A percentile compares a stretch with the other conserved stretches of the same genome.
Conservation (phyloP, 2,113 vertebrate species). For the Choloepus hoffmanni region DNA sequence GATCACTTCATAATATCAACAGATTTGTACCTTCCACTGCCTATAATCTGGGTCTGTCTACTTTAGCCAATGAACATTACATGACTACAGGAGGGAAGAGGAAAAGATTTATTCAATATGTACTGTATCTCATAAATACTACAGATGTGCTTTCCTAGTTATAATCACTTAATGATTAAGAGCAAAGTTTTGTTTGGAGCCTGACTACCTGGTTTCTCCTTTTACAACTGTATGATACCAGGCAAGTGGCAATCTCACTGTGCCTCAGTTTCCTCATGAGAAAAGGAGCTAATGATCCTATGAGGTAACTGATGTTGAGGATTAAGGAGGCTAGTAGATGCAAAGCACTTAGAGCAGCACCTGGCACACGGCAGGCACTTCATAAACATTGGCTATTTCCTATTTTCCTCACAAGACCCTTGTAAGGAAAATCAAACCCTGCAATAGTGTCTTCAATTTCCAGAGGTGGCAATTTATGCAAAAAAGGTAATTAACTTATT, state of each 20-base stretch:
- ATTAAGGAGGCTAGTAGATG: neutral
- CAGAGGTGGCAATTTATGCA: neutral
- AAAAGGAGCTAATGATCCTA: neutral
- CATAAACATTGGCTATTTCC: neutral
- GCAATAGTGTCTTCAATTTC: neutral
- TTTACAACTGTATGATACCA: neutral
- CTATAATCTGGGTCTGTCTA: neutral
- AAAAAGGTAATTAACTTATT: neutral
- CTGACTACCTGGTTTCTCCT: neutral
- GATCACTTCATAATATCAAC: neutral
- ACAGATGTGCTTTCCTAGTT: neutral
- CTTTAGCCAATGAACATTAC: neutral
- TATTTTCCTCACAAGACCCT: neutral
- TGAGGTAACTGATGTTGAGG: neutral
- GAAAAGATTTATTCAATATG: neutral
- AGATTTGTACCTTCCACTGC: neutral
- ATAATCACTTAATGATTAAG: neutral
- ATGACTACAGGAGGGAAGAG: neutral
- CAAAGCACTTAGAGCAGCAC: neutral
- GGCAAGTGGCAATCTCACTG: neutral
- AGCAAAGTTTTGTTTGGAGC: neutral
- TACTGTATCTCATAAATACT: neutral
- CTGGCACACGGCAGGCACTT: neutral
- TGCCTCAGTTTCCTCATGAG: neutral
- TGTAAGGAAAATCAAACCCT: slow-evolving; percentile 7